Base-by-base conservation (phyloP, 2,888 invertebrate genomes). In the Folsomia candida region DNA sequence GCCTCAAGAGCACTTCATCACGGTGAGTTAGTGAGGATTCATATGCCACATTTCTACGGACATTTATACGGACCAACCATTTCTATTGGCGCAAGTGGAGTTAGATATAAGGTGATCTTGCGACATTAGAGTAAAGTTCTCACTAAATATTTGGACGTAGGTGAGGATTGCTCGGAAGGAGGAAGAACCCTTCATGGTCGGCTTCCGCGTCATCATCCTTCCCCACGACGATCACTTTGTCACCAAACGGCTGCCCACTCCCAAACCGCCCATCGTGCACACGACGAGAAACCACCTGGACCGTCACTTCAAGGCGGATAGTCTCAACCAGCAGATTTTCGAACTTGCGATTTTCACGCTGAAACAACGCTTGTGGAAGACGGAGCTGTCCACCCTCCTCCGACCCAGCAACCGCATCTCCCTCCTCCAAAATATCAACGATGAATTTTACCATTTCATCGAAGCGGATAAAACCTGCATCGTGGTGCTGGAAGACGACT, bases 361-460 rank as follows among this genome's bases (percentile, higher is more conserved):
- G 27, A 27, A 47, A 51, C 1, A 27, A 3, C 51, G 59, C 14
- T 24, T 67, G 27, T 58, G 64, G 58, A 60, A 14, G 37, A 66
- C 69, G 4, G 51, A 62, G 6, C 29, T 29, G 18, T 24, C 47
- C 47, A 18, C 2, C 37, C 51, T 2, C 3, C 51, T 64, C 9
- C 22, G 63, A 37, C 28, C 62, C 37, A 27, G 27, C 20, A 51
- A 61, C 18, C 47, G 28, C 20, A 57, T 20, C 3, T 25, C 27
- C 3, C 51, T 65, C 3, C 28, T 66, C 9, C 63, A 73, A 18
- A 64, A 69, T 9, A 22, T 73, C 18, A 68, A 75, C 37, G 65
- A 64, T 24, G 71, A 71, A 28, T 68, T 75, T 0, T 75, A 75
- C 64, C 66, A 68, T 47, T 77, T 77, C 54, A 25, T 77, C 11